Base-by-base conservation (phyloP, 1,140 invertebrate genomes). In the Whitmania pigra region DNA sequence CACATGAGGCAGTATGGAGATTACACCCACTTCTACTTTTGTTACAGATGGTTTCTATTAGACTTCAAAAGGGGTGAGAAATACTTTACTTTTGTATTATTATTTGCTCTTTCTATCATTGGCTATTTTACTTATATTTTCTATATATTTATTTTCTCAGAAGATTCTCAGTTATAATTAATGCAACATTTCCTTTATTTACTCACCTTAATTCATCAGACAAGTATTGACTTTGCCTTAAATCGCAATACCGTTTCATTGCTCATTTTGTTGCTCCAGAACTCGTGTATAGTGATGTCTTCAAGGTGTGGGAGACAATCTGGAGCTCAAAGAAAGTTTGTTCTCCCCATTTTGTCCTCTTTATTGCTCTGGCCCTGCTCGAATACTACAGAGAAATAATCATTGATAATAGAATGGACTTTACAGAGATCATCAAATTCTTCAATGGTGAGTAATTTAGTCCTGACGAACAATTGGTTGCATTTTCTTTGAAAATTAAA, bases 341-440 rank as follows among this genome's bases (percentile, higher is more conserved):
- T 27, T 92, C 92, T 0, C 85, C 86, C 40, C 89, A 94, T 82
- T 96, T 96, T 85, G 91, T 93, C 60, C 82, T 97, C 27, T 97
- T 97, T 83, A 87, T 97, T 74, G 93, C 93, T 0, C 85, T 97
- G 53, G 91, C 93, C 0, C 81, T 97, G 55, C 87, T 97, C 0
- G 90, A 94, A 82, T 91, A 90, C 73, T 97, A 97, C 81, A 82
- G 93, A 69, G 92, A 95, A 78, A 92, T 97, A 73, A 94, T 97
- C 55, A 83, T 97, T 53, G 89, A 91, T 72, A 95, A 96, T 82
- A 88, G 89, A 76, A 96, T 97, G 92, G 93, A 96, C 80, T 96
- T 95, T 80, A 96, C 93, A 0, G 94, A 97, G 82, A 93, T 96
- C 76, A 97, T 97, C 78, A 95, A 94, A 81, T 97, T 96, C 82